phyloP scores from a whole-genome alignment of 2,797 vertebrate genomes.

The Catostomus latipinnis region DNA sequence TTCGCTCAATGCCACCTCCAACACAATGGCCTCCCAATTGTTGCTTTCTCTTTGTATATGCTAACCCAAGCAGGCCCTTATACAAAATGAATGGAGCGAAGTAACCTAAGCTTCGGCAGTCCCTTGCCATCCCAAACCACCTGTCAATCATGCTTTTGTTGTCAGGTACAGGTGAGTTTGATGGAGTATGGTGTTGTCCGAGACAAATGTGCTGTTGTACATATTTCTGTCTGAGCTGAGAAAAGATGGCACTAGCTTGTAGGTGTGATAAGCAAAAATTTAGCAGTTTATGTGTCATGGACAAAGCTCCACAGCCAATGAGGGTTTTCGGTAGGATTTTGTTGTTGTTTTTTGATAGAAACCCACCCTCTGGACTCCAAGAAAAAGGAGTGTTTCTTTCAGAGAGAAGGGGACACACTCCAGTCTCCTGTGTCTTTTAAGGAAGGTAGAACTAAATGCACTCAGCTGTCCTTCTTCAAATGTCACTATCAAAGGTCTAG shows the following conservation, averaged over 20 bases:
- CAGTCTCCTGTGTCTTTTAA: conserved; percentile 15
- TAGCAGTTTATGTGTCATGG: background rate
- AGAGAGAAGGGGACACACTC: conserved; percentile 9
- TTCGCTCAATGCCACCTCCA: conserved; percentile 65
- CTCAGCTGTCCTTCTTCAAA: conserved; percentile 42
- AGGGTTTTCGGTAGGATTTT: conserved; percentile 21
- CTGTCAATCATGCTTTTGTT: conserved; percentile 70
- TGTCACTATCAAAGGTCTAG: conserved; percentile 55
- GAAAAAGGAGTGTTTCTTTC: conserved; percentile 40
- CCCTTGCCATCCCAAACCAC: conserved; percentile 57
- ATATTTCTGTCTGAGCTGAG: background rate
- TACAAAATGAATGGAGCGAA: conserved; percentile 71
- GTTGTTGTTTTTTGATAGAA: conserved; percentile 25
- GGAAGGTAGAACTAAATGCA: conserved; percentile 38
- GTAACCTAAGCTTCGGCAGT: conserved; percentile 74
- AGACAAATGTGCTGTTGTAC: conserved; percentile 28
- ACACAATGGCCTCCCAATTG: conserved; percentile 69
- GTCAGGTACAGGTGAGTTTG: conserved; percentile 66
- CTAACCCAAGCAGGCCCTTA: conserved; percentile 72
- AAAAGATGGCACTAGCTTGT: background rate
- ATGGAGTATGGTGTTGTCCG: conserved; percentile 61
- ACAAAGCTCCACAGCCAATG: background rate
- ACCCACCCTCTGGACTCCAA: conserved; percentile 17
- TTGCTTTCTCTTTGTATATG: conserved; percentile 68
- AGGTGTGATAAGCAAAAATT: background rate